Base-by-base conservation (phyloP, 2,888 invertebrate species). In the Xanthorhoe designata region DNA sequence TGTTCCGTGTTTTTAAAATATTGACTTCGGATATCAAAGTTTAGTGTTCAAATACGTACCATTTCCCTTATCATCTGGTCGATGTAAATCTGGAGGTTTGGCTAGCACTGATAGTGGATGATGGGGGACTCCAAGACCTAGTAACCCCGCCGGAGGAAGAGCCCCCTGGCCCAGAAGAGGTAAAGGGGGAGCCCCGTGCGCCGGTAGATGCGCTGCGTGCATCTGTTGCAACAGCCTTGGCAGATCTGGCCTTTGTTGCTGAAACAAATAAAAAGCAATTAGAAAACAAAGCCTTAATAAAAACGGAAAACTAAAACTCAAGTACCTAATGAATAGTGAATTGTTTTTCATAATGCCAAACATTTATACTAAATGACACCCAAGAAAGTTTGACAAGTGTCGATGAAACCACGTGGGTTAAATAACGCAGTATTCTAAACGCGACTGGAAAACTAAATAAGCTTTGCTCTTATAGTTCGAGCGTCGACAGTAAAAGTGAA, bases 161-260 rank as follows among this genome's bases (percentile, higher is more conserved):
- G 88, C 92, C 51, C 89, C 94, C 78, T 91, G 94, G 67, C 90
- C 94, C 67, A 89, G 89, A 67, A 90, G 89, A 60, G 90, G 94
- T 81, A 97, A 95, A 54, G 96, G 96, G 50, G 96, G 96, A 59
- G 97, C 96, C 53, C 96, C 95, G 68, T 96, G 96, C 65, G 96
- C 94, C 75, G 97, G 96, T 67, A 95, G 85, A 90, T 97, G 98
- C 79, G 98, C 98, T 42, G 97, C 98, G 88, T 98, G 98, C 97
- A 98, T 98, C 92, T 98, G 98, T 92, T 98, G 98, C 89, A 98
- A 94, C 72, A 96, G 89, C 88, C 97, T 95, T 38, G 97, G 97
- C 78, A 97, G 92, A 87, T 97, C 97, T 66, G 97, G 96, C 90
- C 97, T 95, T 94, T 97, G 97, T 96, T 97, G 97, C 97, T 97